Base-by-base conservation (phyloP, 2,888 invertebrate species). In the Conus canariensis region DNA sequence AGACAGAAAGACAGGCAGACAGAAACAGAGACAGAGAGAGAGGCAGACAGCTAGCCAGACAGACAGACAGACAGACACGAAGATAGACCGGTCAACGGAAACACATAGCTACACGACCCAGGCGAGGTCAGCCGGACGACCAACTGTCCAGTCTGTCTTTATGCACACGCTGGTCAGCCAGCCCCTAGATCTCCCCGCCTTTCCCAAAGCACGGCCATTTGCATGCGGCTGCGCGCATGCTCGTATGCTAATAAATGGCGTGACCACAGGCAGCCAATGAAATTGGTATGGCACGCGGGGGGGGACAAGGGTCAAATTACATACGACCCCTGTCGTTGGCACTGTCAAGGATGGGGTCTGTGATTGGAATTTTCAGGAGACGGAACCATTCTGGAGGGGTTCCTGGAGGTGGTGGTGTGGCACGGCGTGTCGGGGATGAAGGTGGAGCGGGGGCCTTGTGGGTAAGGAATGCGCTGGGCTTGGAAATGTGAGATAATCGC, bases 261-360 rank as follows among this genome's bases (percentile, higher is more conserved):
- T 85, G 85, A 25, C 85, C 85, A 85, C 85, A 85, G 77, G 77
- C 77, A 80, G 77, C 77, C 77, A 85, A 59, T 85, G 85, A 85
- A 85, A 85, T 85, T 59, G 85, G n/a, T 59, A 12, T 85, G 85
- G 19, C 85, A 85, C 14, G 85, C 85, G 14, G 45, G 45, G 85
- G 85, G 6, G 64, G 10, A 5, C 85, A 85, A n/a, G 60, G 85
- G 85, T 85, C 85, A 85, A 85, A 85, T 85, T 85, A 85, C 85
- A 59, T 85, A 85, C 85, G 85, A 85, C 85, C 85, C 16, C 85
- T 85, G 77, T 80, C 14, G 77, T 16, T 80, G 30, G 77, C 25
- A 30, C 22, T 80, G 77, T 30, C 77, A 80, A 30, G 30, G 14
- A 5, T 30, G 22, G 14, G 45, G 22, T 30, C 77, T 30, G 77